Evolutionary conservation across 1,140 invertebrate genomes (phyloP).

Genomic region (Pantala flavescens): DNA sequence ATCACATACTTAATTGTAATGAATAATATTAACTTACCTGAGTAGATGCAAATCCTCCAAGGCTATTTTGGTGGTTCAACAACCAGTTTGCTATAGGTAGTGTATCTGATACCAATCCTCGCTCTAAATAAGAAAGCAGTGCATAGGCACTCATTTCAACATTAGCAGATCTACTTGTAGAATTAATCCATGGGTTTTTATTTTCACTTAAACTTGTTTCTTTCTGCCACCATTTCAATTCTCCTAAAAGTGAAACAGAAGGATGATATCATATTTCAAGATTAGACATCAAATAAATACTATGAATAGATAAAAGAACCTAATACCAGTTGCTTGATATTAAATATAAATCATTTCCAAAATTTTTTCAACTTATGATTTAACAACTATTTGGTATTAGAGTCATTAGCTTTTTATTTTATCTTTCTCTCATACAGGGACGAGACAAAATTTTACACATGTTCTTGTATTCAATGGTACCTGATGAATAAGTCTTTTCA

Average conservation of each 20-base stretch:
- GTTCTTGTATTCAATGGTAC: too few species aligned
- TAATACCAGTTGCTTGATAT: too few species aligned
- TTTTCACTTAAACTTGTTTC: conserved; percentile 42
- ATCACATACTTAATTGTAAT: too few species aligned
- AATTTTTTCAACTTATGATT: too few species aligned
- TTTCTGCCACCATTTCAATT: conserved; percentile 62
- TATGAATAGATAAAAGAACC: not conserved
- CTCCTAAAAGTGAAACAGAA: conserved; percentile 32
- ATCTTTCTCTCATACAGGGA: too few species aligned
- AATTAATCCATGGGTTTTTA: conserved; percentile 53
- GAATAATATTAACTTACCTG: conserved; percentile 35
- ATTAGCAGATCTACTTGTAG: conserved; percentile 40
- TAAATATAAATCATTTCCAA: too few species aligned
- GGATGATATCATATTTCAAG: conserved; percentile 15
- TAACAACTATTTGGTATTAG: too few species aligned
- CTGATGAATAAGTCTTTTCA: too few species aligned
- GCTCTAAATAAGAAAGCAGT: conserved; percentile 52
- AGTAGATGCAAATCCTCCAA: conserved; percentile 74
- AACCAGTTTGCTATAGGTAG: conserved; percentile 77
- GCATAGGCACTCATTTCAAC: conserved; percentile 85
- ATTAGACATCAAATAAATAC: not conserved
- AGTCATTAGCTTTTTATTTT: too few species aligned
- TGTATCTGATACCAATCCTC: conserved; percentile 54
- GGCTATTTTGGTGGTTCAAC: conserved; percentile 63
- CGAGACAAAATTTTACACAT: too few species aligned